Base-by-base conservation (phyloP, 2,113 vertebrate genomes). In the Sinocyclocheilus anophthalmus region DNA sequence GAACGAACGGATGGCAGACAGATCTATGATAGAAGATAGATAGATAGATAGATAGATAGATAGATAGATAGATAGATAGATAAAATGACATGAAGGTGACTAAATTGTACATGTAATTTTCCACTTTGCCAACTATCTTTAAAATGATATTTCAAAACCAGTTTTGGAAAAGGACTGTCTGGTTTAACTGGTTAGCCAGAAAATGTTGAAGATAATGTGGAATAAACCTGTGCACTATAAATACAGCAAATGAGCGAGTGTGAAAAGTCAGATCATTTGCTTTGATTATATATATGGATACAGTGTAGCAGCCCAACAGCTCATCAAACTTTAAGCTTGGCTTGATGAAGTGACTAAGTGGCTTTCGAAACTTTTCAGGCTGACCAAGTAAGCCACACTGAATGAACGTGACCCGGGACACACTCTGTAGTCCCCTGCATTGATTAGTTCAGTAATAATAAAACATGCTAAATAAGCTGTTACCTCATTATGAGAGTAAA, bases 401-500 rank as follows among this genome's bases (percentile, higher is more conserved):
- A 5, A 48, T 48, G n/a, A 76, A 26, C 6, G 0, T 48, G 42
- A 48, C 72, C 42, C 4, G 22, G 37, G 33, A 5, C 20, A n/a
- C 10, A 61, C 57, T n/a, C 22, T 61, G 57, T 9, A n/a, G 37
- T 76, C 39, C 13, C 57, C 78, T 30, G n/a, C 45, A 59, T 57
- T 22, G 20, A 50, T 57, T 59, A 73, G 9, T 83, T 73, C 18
- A 42, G 45, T 30, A 59, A 73, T 69, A 70, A 69, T 82, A 69
- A 82, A 82, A 61, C 16, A 69, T 14, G 33, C 67, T 73, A 83
- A 72, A 73, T 42, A 84, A 84, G 69, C 81, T 57, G 69, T 73
- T 73, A 37, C 42, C 50, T 84, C 81, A 73, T 84, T 73, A 84
- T 84, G 22, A 57, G 69, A n/a, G 26, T 39, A 84, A 57, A 73